Base-by-base conservation (phyloP, 2,888 invertebrate species). In the Augiades crinisus region DNA sequence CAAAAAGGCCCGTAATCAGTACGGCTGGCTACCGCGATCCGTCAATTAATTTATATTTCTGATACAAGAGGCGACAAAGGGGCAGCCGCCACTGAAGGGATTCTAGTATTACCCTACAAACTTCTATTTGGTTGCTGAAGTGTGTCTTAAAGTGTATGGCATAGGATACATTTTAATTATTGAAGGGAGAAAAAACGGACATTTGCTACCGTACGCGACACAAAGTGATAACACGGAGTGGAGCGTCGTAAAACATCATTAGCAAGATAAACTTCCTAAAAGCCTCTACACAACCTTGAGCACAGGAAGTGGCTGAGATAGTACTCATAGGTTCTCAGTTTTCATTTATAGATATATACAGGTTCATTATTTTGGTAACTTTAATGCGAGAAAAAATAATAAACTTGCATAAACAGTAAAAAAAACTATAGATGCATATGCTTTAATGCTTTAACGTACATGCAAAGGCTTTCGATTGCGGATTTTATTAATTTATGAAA, bases 181-280 rank as follows among this genome's bases (percentile, higher is more conserved):
- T 54, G 59, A 59, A 54, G 41, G n/a, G 54, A 60, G 38, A 60
- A 62, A 58, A 59, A 65, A 64, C 59, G 64, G 62, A 66, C 72
- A 68, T 67, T 72, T 71, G 86, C 86, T 86, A 86, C 87, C 67
- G 87, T 79, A 77, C 83, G 77, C 84, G 80, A 80, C 80, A 68
- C 69, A 60, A 49, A 58, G 62, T 68, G 86, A 87, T 87, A 86
- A 85, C 72, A 65, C 55, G 54, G 69, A 77, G 71, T 75, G 72
- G 67, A 72, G 75, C 64, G 75, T 84, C 84, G 83, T 88, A 84
- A 85, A 88, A 86, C 83, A 87, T 88, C 87, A 85, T 87, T 87
- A 87, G 85, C 75, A 75, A 83, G 87, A 87, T 87, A 87, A 87
- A 78, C 62, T 60, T 64, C 77, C 77, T 78, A 81, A 87, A 85